Percentiles rank a stretch among this genome's conserved stretches.
Evolutionary conservation across 2,797 vertebrate species (phyloP).

Genomic region (Otolemur crassicaudatus): DNA sequence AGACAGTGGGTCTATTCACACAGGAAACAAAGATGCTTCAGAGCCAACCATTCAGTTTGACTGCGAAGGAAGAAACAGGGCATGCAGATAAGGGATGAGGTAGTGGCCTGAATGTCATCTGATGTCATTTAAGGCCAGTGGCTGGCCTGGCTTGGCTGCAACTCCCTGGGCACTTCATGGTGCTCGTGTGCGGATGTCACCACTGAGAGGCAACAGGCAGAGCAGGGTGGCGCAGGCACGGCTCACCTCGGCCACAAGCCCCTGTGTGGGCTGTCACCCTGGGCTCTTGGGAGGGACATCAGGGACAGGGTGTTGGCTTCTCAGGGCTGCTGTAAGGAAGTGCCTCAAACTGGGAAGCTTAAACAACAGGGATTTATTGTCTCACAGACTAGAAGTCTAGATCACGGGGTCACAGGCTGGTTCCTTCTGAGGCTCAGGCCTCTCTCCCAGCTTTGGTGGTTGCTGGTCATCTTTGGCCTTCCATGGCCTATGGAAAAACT

Average conservation of each 20-base stretch:
- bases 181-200: fast-evolving
- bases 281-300: fast-evolving
- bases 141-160: too few relatives aligned
- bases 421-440: background rate
- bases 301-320: fast-evolving
- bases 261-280: background rate
- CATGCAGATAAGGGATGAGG: background rate
- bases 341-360: fast-evolving
- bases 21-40: slow-evolving; percentile 56
- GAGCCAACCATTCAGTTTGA: background rate
- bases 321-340: background rate
- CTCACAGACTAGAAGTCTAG: background rate
- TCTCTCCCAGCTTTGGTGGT: fast-evolving
- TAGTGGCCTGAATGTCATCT: background rate
- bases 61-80: background rate
- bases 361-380: background rate
- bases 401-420: too few relatives aligned
- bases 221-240: background rate
- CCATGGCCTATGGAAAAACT: too few relatives aligned
- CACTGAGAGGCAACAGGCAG: background rate
- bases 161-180: background rate
- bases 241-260: background rate
- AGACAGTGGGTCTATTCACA: slow-evolving; percentile 15
- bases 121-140: background rate
- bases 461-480: fast-evolving